Base-by-base conservation (phyloP, 2,113 vertebrate genomes). In the Delphinus delphis region DNA sequence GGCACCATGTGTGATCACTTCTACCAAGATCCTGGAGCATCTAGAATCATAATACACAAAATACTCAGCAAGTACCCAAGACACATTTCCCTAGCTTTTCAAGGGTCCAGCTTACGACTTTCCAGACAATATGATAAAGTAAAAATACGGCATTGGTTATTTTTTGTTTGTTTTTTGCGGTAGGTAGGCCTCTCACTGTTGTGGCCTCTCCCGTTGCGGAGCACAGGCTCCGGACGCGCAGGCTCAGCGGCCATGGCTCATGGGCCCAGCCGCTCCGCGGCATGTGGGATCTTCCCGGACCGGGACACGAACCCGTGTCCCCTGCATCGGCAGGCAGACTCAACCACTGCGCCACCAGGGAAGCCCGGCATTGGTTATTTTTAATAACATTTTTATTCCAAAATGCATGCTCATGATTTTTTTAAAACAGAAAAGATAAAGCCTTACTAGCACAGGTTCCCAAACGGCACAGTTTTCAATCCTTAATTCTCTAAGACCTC, bases 361-460 rank as follows among this genome's bases (percentile, higher is more conserved):
- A 47, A 47, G 47, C 47, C 44, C 0, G 7, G 31, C 26, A 81
- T 12, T 88, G 28, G 28, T 14, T 50, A 50, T 36, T 93, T 86
- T 70, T 41, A 77, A n/a, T 26, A 76, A 77, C 13, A 2, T 80
- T 71, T 93, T 93, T 68, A 84, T 88, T 92, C 23, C 21, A 90
- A 92, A 96, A 77, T 11, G 41, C 18, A 94, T 25, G 8, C 7
- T 41, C 33, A 36, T 38, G 1, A 28, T 70, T 60, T 80, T 53
- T 5, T 50, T 47, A n/a, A 95, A 89, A 71, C 33, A 67, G 77
- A 82, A 92, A 95, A 85, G 53, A 89, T 50, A 41, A 55, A 88
- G 36, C 60, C 36, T 88, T n/a, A 80, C 21, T 25, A 71, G 92
- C 60, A 71, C 31, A 70, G 33, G 25, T 44, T 85, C 86, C 80